Evolutionary conservation across 1,140 invertebrate species (phyloP).

Genomic region (Lordiphosa clarofinis): DNA sequence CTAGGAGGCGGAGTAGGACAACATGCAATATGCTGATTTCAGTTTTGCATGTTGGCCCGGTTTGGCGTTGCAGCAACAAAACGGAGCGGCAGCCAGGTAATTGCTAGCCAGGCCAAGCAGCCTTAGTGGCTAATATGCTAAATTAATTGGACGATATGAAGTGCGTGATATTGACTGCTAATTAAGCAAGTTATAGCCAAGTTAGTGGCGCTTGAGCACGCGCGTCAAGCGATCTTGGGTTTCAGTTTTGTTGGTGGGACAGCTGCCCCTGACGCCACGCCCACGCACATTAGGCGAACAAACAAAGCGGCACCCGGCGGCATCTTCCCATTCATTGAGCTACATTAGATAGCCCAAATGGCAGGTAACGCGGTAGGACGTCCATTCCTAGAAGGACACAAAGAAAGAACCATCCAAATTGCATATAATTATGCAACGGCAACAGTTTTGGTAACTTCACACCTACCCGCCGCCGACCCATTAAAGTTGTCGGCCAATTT

Average conservation of each 20-base stretch:
- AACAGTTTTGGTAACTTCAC: conserved; percentile 53
- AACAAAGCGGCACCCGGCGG: conserved; percentile 22
- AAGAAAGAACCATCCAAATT: conserved; percentile 37
- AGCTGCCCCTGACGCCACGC: conserved; percentile 23
- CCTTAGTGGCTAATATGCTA: conserved; percentile 61
- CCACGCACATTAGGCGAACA: conserved; percentile 27
- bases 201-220: conserved; percentile 55
- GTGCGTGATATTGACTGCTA: conserved; percentile 76
- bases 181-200: conserved; percentile 64
- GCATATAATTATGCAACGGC: conserved; percentile 73
- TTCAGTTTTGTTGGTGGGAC: background rate
- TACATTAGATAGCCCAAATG: background rate
- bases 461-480: conserved; percentile 42
- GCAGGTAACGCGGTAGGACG: conserved; percentile 51
- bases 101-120: conserved; percentile 43
- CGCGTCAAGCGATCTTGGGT: conserved; percentile 16
- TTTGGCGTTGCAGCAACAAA: conserved; percentile 47
- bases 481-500: conserved; percentile 48
- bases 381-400: conserved; percentile 44
- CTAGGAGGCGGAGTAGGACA: conserved; percentile 26
- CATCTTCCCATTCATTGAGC: conserved; percentile 28
- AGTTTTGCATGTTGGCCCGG: conserved; percentile 63
- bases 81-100: conserved; percentile 52
- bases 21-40: conserved; percentile 77
- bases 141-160: conserved; percentile 76